A percentile compares a stretch with the other conserved stretches of the same genome.
These are phyloP conservation scores for Lathronympha strigana DNA, from an alignment of 2,888 invertebrate genomes.

Conservation along the genomic window DNA sequence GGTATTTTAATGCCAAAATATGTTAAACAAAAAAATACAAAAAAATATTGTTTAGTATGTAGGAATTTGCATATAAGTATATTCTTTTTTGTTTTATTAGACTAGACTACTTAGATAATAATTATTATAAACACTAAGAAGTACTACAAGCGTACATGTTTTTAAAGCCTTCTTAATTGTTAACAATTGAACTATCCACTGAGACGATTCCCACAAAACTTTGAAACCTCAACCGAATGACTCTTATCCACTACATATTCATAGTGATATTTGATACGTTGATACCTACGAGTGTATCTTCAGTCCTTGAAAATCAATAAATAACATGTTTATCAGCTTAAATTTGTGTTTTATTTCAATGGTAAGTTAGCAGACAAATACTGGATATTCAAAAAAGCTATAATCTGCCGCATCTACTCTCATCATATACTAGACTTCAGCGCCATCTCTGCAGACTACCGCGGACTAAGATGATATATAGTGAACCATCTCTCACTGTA, in stretches of 20 bases:
- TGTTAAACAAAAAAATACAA: constrained; percentile 36
- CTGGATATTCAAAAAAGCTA: too few relatives aligned
- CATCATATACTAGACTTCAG: neutral
- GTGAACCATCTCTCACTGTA: neutral
- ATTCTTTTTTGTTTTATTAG: constrained; percentile 30
- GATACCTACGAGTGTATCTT: constrained; percentile 5
- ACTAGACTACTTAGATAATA: constrained; percentile 28
- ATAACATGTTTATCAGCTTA: constrained; percentile 70
- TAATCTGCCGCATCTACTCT: neutral
- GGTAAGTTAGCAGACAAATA: neutral
- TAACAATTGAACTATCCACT: constrained; percentile 2
- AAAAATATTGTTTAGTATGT: constrained; percentile 40
- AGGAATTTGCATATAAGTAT: constrained; percentile 20
- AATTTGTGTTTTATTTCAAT: constrained; percentile 47
- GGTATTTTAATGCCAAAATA: constrained; percentile 40
- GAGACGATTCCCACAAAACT: neutral
- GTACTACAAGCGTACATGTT: constrained; percentile 17
- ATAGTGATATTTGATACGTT: constrained; percentile 7
- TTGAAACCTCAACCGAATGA: constrained; percentile 13
- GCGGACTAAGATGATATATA: neutral
- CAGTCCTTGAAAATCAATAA: constrained; percentile 53
- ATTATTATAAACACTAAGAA: constrained; percentile 19
- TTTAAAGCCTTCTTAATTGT: constrained; percentile 2
- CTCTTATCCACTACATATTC: constrained; percentile 39
- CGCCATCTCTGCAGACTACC: constrained; percentile 15